A percentile compares a stretch with the other conserved stretches of the same genome.
Evolutionary conservation across 2,113 vertebrate species (phyloP).

Genomic region (Holacanthus passer): DNA sequence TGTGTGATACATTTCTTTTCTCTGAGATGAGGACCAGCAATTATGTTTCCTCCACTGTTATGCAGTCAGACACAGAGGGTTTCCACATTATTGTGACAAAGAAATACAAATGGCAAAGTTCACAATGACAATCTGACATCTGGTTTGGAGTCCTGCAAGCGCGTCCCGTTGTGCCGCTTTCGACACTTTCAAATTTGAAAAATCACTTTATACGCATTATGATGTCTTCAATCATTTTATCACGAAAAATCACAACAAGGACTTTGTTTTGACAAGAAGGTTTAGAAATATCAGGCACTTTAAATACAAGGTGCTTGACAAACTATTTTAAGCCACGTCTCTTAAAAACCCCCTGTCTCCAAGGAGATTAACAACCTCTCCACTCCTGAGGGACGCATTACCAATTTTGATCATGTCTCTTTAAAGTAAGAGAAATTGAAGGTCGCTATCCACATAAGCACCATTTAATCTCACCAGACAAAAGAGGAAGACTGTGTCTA

Average conservation of each 20-base stretch:
- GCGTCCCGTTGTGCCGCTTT: not conserved
- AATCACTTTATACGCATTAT: not conserved
- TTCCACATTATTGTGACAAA: slow-evolving; percentile 1
- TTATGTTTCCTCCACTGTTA: not conserved
- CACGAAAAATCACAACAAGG: slow-evolving; percentile 14
- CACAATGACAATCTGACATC: not conserved
- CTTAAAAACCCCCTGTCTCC: not conserved
- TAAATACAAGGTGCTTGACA: slow-evolving; percentile 21
- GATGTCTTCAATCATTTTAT: not conserved
- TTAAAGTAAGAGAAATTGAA: slow-evolving; percentile 64
- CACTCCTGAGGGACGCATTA: slow-evolving; percentile 50
- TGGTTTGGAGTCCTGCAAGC: not conserved
- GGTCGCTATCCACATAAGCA: slow-evolving; percentile 51
- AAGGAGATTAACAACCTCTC: slow-evolving; percentile 40
- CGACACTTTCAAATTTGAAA: not conserved
- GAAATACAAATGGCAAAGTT: not conserved
- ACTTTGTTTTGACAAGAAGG: slow-evolving; percentile 6
- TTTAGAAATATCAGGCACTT: not conserved
- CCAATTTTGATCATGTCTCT: slow-evolving; percentile 57
- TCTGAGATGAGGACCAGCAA: not conserved
- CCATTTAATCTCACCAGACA: slow-evolving; percentile 64
- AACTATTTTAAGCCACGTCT: slow-evolving; percentile 17
- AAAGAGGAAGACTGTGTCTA: slow-evolving; percentile 49
- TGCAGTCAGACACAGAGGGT: not conserved
- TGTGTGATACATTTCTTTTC: not conserved